phyloP scores from a whole-genome alignment of 1,140 invertebrate genomes.

The Adelges cooleyi region DNA sequence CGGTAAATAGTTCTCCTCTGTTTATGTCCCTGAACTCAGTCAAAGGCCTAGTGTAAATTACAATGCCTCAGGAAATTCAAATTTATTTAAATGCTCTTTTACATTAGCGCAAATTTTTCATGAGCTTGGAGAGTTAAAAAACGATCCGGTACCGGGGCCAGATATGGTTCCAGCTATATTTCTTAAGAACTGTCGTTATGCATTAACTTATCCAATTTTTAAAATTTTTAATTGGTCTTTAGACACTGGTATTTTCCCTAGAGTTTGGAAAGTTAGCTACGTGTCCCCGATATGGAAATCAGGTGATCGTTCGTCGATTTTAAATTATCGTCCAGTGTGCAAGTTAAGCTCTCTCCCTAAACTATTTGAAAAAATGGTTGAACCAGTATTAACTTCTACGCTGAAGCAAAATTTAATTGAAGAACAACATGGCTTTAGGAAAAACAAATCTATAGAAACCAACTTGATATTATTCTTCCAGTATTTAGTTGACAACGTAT shows the following conservation, averaged over 20 bases:
- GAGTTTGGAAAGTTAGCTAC: background rate
- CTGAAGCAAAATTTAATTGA: background rate
- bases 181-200: background rate
- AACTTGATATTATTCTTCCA: background rate
- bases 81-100: too few relatives aligned
- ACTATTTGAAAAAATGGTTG: slow-evolving; percentile 3
- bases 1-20: background rate
- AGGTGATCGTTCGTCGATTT: background rate
- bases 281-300: slow-evolving; percentile 4
- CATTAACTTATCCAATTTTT: background rate
- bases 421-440: background rate
- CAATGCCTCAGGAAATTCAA: too few relatives aligned
- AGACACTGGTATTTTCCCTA: background rate
- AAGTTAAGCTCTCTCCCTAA: background rate
- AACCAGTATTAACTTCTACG: background rate
- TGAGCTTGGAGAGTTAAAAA: too few relatives aligned
- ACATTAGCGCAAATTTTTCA: too few relatives aligned
- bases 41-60: too few relatives aligned
- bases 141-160: background rate
- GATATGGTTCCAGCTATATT: slow-evolving; percentile 2
- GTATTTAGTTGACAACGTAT: background rate
- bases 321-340: slow-evolving; percentile 8
- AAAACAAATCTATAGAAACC: background rate
- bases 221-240: slow-evolving; percentile 10
- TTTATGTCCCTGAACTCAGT: too few relatives aligned